Percentiles rank a stretch among this genome's conserved stretches.
Evolutionary conservation across 1,140 invertebrate genomes (phyloP).

Genomic region (Atopsyche davidsoni): DNA sequence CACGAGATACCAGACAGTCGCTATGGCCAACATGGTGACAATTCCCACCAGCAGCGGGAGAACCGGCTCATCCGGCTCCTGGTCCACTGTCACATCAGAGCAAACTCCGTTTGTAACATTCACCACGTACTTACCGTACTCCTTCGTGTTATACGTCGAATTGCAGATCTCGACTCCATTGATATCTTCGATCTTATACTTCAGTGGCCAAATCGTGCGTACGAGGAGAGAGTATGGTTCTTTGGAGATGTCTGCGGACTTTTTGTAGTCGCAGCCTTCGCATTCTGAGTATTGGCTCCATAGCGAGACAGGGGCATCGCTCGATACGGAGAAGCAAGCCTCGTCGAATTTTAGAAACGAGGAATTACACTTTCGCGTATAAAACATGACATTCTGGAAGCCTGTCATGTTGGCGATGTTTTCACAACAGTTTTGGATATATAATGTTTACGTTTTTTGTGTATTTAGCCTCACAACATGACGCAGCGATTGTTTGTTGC

Average conservation of each 20-base stretch:
- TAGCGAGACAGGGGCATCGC: slow-evolving; percentile 17
- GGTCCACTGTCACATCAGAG: slow-evolving; percentile 37
- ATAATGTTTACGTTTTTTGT: too few species aligned
- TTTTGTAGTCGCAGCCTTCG: slow-evolving; percentile 18
- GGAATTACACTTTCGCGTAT: slow-evolving; percentile 18
- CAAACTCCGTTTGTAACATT: slow-evolving; percentile 35
- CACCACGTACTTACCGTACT: slow-evolving; percentile 42
- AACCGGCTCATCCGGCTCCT: slow-evolving; percentile 43
- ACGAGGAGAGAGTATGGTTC: slow-evolving; percentile 30
- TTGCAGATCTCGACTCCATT: slow-evolving; percentile 37
- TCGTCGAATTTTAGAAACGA: slow-evolving; percentile 21
- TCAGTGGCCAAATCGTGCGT: slow-evolving; percentile 36
- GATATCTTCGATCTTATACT: slow-evolving; percentile 34
- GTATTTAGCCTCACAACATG: too few species aligned
- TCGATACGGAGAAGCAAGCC: slow-evolving; percentile 15
- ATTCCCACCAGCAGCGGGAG: slow-evolving; percentile 42
- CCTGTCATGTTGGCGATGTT: slow-evolving; percentile 12
- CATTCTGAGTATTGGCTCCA: slow-evolving; percentile 25
- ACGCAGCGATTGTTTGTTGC: too few species aligned
- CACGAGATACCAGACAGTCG: slow-evolving; percentile 45
- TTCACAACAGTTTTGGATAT: background rate
- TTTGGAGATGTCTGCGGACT: slow-evolving; percentile 18
- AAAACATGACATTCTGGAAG: slow-evolving; percentile 27
- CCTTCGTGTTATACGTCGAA: slow-evolving; percentile 36
- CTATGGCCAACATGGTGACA: slow-evolving; percentile 41